Percentiles rank a stretch among this genome's conserved stretches.
Conservation (phyloP, 2,888 invertebrate species). For the Perizoma affinitatum region DNA sequence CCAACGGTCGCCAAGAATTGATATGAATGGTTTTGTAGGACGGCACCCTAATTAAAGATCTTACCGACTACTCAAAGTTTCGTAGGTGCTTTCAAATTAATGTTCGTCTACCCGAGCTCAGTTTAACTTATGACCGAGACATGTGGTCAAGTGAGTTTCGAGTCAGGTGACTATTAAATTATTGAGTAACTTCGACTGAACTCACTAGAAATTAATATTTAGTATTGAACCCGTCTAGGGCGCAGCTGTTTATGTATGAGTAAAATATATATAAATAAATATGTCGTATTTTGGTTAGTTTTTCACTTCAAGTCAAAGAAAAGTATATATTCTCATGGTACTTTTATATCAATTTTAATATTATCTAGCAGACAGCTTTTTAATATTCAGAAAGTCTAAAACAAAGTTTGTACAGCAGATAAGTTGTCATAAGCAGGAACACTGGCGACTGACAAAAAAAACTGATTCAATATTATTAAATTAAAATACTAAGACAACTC, state of each 20-base stretch:
- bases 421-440: conserved; percentile 7
- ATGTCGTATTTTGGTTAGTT: no score
- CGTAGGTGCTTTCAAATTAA: conserved; percentile 49
- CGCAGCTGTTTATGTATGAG: background rate
- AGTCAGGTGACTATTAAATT: conserved; percentile 34
- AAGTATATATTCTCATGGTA: no score
- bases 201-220: conserved; percentile 10
- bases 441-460: conserved; percentile 1
- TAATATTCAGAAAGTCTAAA: conserved; percentile 16
- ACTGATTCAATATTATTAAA: background rate
- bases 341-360: no score
- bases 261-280: background rate
- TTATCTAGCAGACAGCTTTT: background rate
- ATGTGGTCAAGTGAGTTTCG: conserved; percentile 37
- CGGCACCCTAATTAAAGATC: conserved; percentile 50
- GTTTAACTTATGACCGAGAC: conserved; percentile 32
- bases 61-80: conserved; percentile 39
- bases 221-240: conserved; percentile 6
- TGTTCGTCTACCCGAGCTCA: conserved; percentile 41
- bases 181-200: conserved; percentile 28
- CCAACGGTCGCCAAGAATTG: conserved; percentile 62
- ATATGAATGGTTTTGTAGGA: conserved; percentile 66
- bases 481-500: no score
- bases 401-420: conserved; percentile 2
- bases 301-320: no score